Conservation (phyloP, 2,888 invertebrate genomes). For the Nipponacmea schrenckii region DNA sequence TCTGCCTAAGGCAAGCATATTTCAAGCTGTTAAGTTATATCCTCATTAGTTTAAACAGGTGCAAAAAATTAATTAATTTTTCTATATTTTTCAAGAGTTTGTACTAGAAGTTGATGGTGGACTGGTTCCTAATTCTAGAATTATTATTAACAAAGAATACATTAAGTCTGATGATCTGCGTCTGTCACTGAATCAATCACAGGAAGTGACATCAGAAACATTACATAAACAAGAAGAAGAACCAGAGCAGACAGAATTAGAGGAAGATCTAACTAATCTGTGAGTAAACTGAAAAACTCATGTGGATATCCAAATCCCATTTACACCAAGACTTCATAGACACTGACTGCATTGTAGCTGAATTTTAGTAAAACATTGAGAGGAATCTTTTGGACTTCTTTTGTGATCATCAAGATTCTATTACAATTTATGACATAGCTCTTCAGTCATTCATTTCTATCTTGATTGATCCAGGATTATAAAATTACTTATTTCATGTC, state of each 20-base stretch:
- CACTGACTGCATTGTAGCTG: too few relatives aligned
- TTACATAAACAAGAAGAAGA: conserved; percentile 14
- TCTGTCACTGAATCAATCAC: background rate
- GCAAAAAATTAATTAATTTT: background rate
- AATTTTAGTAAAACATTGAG: too few relatives aligned
- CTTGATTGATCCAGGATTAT: too few relatives aligned
- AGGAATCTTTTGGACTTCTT: too few relatives aligned
- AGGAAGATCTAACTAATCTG: conserved; percentile 2
- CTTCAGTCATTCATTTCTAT: too few relatives aligned
- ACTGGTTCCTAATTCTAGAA: conserved; percentile 42
- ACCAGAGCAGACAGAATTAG: background rate
- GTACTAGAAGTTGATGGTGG: conserved; percentile 60
- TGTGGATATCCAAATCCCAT: too few relatives aligned
- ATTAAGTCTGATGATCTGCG: conserved; percentile 32
- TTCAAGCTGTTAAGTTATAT: too few relatives aligned
- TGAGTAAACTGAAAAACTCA: background rate
- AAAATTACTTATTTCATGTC: background rate
- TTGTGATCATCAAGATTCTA: too few relatives aligned
- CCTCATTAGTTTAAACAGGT: too few relatives aligned
- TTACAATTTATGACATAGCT: too few relatives aligned
- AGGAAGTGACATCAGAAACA: conserved; percentile 25
- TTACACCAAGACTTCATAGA: too few relatives aligned
- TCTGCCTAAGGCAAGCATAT: background rate
- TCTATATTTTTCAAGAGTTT: conserved; percentile 46
- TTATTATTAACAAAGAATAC: conserved; percentile 55